These are phyloP conservation scores for Tortricodes alternella DNA, from an alignment of 2,888 invertebrate species.

Conservation along the genomic window DNA sequence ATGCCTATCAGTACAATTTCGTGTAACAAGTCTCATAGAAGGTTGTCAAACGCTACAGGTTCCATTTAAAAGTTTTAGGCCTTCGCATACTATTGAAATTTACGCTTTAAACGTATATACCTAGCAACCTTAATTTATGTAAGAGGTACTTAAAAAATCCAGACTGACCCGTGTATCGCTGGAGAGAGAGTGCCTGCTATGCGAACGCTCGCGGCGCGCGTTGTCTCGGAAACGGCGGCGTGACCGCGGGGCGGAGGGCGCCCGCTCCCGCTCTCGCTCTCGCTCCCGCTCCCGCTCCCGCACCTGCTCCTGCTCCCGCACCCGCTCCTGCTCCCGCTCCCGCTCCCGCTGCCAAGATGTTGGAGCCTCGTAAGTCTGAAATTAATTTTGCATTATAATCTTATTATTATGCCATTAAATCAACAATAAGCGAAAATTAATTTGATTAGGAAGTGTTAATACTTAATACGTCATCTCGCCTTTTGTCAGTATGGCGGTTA, in stretches of 20 bases:
- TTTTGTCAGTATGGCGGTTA: no score
- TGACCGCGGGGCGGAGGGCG: conserved; percentile 56
- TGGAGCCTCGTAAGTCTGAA: conserved; percentile 67
- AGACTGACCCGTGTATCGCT: conserved; percentile 84
- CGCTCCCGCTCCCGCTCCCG: conserved; percentile 58
- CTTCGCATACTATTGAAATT: no score
- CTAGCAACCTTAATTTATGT: no score
- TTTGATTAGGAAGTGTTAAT: no score
- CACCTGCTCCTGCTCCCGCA: conserved; percentile 55
- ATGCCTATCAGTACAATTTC: no score
- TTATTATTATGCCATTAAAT: neutral
- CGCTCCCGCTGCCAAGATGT: conserved; percentile 55
- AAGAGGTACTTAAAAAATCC: neutral
- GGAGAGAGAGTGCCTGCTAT: conserved; percentile 85
- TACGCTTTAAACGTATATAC: no score
- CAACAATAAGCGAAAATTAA: no score
- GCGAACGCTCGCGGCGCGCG: conserved; percentile 81
- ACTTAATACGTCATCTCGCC: no score
- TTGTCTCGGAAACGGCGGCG: conserved; percentile 67
- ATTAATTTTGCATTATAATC: neutral
- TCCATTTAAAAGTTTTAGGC: no score
- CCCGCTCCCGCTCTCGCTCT: conserved; percentile 55
- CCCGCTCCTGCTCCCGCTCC: conserved; percentile 57
- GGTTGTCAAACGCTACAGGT: no score
- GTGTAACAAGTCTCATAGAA: no score